A percentile compares a stretch with the other conserved stretches of the same genome.
phyloP scores from a whole-genome alignment of 2,888 invertebrate species.

The Trachelus iudaicus region DNA sequence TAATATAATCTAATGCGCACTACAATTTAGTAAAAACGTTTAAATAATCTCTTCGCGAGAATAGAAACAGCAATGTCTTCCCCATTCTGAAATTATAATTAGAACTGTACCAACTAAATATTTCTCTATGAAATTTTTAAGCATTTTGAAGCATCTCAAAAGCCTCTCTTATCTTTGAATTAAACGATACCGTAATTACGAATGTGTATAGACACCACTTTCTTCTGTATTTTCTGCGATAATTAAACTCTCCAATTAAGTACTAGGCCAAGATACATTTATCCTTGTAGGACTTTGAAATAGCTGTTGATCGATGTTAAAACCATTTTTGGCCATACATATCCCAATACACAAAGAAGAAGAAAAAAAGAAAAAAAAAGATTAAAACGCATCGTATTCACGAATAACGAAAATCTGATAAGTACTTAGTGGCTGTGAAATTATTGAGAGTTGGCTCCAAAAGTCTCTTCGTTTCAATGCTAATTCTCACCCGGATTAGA shows the following conservation, averaged over 20 bases:
- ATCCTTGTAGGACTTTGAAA: background rate
- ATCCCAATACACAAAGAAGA: background rate
- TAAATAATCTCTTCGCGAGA: constrained; percentile 18
- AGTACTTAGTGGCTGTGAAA: constrained; percentile 3
- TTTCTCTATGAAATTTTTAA: background rate
- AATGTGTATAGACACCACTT: background rate
- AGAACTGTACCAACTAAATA: background rate
- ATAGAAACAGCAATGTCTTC: constrained; percentile 39
- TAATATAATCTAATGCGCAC: constrained; percentile 13
- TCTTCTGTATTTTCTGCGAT: background rate
- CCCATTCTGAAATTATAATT: constrained; percentile 23
- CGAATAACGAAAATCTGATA: background rate
- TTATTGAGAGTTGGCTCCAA: background rate
- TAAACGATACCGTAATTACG: background rate
- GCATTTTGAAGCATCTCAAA: background rate
- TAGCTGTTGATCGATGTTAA: background rate
- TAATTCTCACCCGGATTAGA: background rate
- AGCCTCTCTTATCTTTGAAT: background rate
- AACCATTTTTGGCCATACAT: background rate
- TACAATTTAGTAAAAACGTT: constrained; percentile 16
- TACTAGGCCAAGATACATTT: background rate
- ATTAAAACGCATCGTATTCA: background rate
- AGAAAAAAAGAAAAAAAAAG: background rate
- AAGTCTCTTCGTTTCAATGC: background rate
- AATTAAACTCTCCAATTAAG: background rate